These are phyloP conservation scores for Kryptopterus vitreolus DNA, from an alignment of 2,797 vertebrate genomes.

Conservation along the genomic window DNA sequence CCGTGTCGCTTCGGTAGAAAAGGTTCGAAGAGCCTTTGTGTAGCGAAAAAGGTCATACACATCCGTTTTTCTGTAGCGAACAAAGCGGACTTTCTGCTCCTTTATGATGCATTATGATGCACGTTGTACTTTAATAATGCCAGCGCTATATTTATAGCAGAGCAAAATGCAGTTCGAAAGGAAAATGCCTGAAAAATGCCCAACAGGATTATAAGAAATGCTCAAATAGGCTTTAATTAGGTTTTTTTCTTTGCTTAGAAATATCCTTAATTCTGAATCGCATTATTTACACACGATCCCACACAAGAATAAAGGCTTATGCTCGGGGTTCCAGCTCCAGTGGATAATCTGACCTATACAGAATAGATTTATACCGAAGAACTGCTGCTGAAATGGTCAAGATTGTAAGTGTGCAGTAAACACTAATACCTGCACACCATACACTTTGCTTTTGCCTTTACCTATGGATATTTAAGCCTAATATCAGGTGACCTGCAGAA, in stretches of 20 bases:
- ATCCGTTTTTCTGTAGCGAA: slow-evolving; percentile 9
- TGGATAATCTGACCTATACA: not conserved
- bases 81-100: not conserved
- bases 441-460: not conserved
- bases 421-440: not conserved
- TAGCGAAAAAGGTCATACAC: not conserved
- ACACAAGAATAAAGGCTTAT: not conserved
- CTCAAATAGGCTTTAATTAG: not conserved
- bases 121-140: not conserved
- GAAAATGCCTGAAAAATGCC: not conserved
- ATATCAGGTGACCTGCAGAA: not conserved
- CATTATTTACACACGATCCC: not conserved
- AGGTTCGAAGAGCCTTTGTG: not conserved
- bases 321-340: not conserved
- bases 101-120: not conserved
- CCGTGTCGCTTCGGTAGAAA: slow-evolving; percentile 2
- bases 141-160: not conserved
- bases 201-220: not conserved
- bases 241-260: not conserved
- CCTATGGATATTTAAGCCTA: not conserved
- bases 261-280: not conserved
- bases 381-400: not conserved
- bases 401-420: not conserved
- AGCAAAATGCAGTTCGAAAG: not conserved
- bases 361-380: not conserved